phyloP scores from a whole-genome alignment of 2,113 vertebrate genomes.

The Syngnathoides biaculeatus region DNA sequence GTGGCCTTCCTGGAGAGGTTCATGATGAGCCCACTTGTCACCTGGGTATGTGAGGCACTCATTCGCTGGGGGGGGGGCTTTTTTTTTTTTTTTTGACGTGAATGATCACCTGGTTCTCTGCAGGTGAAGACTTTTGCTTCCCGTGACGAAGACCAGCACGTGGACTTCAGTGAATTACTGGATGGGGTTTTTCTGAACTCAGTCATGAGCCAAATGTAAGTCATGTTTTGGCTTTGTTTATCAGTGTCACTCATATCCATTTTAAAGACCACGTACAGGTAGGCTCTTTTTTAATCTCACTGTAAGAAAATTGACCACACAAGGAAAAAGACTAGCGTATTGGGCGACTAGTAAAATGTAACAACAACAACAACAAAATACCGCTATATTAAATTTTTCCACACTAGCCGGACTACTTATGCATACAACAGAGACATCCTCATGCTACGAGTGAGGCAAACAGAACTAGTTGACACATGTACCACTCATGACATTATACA shows the following conservation, averaged over 20 bases:
- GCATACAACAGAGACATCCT: too few species aligned
- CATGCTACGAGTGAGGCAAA: not conserved
- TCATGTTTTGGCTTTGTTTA: slow-evolving; percentile 1
- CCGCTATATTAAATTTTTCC: not conserved
- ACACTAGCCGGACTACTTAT: too few species aligned
- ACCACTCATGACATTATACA: too few species aligned
- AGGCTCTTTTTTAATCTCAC: too few species aligned
- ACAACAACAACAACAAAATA: too few species aligned
- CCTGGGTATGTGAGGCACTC: slow-evolving; percentile 62
- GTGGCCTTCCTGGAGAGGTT: slow-evolving; percentile 60
- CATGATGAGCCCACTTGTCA: slow-evolving; percentile 71
- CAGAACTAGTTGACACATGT: too few species aligned
- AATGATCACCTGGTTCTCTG: not conserved
- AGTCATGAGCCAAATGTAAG: slow-evolving; percentile 72
- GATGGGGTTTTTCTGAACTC: slow-evolving; percentile 68
- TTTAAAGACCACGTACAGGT: too few species aligned
- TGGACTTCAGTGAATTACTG: slow-evolving; percentile 62
- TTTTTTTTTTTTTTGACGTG: not conserved
- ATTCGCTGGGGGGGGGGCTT: not conserved
- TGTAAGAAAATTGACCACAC: too few species aligned
- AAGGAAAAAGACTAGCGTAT: too few species aligned
- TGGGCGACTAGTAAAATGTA: too few species aligned
- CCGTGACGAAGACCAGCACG: slow-evolving; percentile 40
- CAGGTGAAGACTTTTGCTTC: slow-evolving; percentile 67
- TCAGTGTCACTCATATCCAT: not conserved